phyloP scores from a whole-genome alignment of 2,888 invertebrate genomes.

The Xylocampa areola region DNA sequence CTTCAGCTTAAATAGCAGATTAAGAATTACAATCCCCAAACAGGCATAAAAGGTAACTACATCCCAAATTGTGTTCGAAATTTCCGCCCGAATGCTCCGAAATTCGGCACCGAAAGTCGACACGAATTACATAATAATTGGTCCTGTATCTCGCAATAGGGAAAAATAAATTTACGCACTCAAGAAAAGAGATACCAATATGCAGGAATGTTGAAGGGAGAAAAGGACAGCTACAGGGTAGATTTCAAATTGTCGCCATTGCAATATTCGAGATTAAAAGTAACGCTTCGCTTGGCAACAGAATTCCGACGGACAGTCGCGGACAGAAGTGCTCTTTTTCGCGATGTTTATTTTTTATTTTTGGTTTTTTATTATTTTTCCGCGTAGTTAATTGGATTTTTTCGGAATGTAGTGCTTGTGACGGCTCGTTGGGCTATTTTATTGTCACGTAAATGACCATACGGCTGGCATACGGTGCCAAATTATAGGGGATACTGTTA shows the following conservation, averaged over 20 bases:
- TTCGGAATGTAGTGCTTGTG: slow-evolving; percentile 54
- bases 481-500: slow-evolving; percentile 46
- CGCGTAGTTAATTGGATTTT: slow-evolving; percentile 61
- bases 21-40: slow-evolving; percentile 39
- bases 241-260: slow-evolving; percentile 82
- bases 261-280: slow-evolving; percentile 89
- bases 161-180: slow-evolving; percentile 62
- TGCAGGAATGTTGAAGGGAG: slow-evolving; percentile 30
- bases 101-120: slow-evolving; percentile 42
- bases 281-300: slow-evolving; percentile 83
- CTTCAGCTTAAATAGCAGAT: slow-evolving; percentile 27
- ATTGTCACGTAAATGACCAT: slow-evolving; percentile 49
- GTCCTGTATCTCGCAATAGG: slow-evolving; percentile 54
- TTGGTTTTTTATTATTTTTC: slow-evolving; percentile 57
- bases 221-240: slow-evolving; percentile 62
- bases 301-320: slow-evolving; percentile 71
- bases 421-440: slow-evolving; percentile 57
- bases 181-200: slow-evolving; percentile 48
- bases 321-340: slow-evolving; percentile 64
- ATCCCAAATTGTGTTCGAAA: slow-evolving; percentile 36
- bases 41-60: slow-evolving; percentile 40
- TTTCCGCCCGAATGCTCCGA: slow-evolving; percentile 36
- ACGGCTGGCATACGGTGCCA: slow-evolving; percentile 41
- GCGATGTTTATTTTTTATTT: slow-evolving; percentile 40
- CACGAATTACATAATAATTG: slow-evolving; percentile 60